Evolutionary conservation across 2,888 invertebrate species (phyloP).

Genomic region (Caenorhabditis sinica): DNA sequence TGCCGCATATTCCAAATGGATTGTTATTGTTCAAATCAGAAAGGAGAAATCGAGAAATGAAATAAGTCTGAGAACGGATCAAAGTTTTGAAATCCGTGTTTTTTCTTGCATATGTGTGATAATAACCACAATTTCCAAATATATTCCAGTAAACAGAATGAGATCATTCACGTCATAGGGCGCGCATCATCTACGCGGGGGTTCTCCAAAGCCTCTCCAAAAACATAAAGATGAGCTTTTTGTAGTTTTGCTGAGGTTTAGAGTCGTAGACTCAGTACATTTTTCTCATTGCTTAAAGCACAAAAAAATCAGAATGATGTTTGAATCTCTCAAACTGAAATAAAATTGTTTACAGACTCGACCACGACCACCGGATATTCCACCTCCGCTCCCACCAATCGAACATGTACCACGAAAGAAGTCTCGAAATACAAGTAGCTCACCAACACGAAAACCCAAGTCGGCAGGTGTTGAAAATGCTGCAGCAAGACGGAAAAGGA

Average conservation of each 20-base stretch:
- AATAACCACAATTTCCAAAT: conserved; percentile 21
- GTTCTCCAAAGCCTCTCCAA: neutral
- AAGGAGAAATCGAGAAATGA: neutral
- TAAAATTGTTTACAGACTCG: conserved; percentile 61
- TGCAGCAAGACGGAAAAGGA: conserved; percentile 62
- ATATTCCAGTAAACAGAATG: conserved; percentile 32
- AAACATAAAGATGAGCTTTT: conserved; percentile 23
- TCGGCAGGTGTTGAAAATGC: conserved; percentile 58
- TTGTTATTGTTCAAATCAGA: neutral
- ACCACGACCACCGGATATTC: conserved; percentile 74
- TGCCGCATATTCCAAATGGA: neutral
- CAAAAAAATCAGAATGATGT: conserved; percentile 33
- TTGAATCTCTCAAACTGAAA: conserved; percentile 3
- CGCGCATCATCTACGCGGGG: conserved; percentile 33
- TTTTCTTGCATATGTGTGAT: conserved; percentile 2
- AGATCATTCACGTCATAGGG: conserved; percentile 37
- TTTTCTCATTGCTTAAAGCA: neutral
- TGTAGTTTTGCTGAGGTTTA: neutral
- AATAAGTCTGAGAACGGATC: conserved; percentile 3
- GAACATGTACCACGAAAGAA: conserved; percentile 65
- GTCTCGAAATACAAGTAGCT: conserved; percentile 68
- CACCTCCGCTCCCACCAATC: conserved; percentile 71
- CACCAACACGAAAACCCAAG: conserved; percentile 69
- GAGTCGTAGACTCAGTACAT: neutral
- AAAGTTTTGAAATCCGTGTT: conserved; percentile 6